Evolutionary conservation across 2,888 invertebrate genomes (phyloP).

Genomic region (Ferrisia virgata): DNA sequence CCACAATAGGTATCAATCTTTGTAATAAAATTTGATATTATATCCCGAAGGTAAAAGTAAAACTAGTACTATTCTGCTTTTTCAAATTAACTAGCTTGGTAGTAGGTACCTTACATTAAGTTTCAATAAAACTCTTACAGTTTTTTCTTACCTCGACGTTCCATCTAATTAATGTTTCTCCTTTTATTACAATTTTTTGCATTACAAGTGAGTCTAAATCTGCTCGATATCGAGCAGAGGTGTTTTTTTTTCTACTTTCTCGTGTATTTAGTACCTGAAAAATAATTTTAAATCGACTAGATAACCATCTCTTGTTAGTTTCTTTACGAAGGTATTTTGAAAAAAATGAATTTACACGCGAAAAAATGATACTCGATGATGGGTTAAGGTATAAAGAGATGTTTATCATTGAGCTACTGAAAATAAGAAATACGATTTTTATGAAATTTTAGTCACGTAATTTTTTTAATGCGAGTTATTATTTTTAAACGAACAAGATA

Average conservation of each 20-base stretch:
- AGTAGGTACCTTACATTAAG: too few species aligned
- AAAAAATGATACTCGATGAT: background rate
- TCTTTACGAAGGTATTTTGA: background rate
- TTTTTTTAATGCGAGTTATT: background rate
- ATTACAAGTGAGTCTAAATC: background rate
- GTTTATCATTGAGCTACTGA: background rate
- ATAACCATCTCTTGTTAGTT: background rate
- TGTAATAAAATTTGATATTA: background rate
- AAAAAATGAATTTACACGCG: background rate
- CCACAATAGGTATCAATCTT: background rate
- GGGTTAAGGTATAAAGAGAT: background rate
- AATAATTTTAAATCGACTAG: background rate
- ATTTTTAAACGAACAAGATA: background rate
- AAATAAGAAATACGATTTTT: background rate
- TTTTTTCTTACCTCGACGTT: background rate
- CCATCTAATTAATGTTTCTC: background rate
- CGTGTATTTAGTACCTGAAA: background rate
- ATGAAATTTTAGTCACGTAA: background rate
- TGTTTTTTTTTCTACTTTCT: background rate
- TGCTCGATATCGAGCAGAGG: background rate
- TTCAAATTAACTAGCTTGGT: too few species aligned
- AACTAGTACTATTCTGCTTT: background rate
- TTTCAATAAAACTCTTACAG: background rate
- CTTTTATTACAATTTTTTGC: background rate
- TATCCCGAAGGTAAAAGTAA: background rate